These are phyloP conservation scores for Sphecodes monilicornis DNA, from an alignment of 2,888 invertebrate genomes.

Conservation along the genomic window DNA sequence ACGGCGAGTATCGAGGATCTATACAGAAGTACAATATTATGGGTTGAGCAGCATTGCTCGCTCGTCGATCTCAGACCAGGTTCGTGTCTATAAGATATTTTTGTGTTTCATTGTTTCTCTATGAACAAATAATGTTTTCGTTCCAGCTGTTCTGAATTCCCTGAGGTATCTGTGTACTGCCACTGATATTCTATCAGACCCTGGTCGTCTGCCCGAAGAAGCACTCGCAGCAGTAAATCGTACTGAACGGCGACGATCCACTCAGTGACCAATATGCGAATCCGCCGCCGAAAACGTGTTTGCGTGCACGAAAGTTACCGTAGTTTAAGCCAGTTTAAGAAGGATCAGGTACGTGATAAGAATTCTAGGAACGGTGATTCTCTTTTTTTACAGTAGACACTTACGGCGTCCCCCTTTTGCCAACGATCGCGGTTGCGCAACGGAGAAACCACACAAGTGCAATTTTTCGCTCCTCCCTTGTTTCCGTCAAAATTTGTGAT, in stretches of 20 bases:
- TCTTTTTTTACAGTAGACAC: slow-evolving; percentile 43
- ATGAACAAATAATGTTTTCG: slow-evolving; percentile 16
- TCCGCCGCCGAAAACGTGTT: slow-evolving; percentile 54
- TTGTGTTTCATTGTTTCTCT: not conserved
- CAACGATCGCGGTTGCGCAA: slow-evolving; percentile 23
- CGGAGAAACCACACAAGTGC: slow-evolving; percentile 54
- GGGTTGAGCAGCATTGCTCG: slow-evolving; percentile 99
- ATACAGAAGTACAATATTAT: slow-evolving; percentile 95
- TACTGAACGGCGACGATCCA: slow-evolving; percentile 77
- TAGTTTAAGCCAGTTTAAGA: slow-evolving; percentile 64
- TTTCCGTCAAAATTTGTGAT: slow-evolving; percentile 39
- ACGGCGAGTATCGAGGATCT: slow-evolving; percentile 96
- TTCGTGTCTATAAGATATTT: slow-evolving; percentile 82
- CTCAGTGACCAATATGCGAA: slow-evolving; percentile 73
- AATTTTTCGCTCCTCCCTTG: slow-evolving; percentile 51
- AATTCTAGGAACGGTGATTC: slow-evolving; percentile 35
- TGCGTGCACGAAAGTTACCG: slow-evolving; percentile 67
- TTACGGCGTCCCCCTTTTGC: slow-evolving; percentile 21
- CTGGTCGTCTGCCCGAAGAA: slow-evolving; percentile 95
- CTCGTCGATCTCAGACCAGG: slow-evolving; percentile 97
- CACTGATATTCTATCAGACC: slow-evolving; percentile 96
- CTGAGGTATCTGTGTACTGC: slow-evolving; percentile 95
- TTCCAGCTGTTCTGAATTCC: slow-evolving; percentile 95
- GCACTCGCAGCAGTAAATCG: slow-evolving; percentile 90
- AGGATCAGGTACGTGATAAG: slow-evolving; percentile 45